A percentile compares a stretch with the other conserved stretches of the same genome.
Conservation (phyloP, 2,797 vertebrate genomes). For the Lates japonicus region DNA sequence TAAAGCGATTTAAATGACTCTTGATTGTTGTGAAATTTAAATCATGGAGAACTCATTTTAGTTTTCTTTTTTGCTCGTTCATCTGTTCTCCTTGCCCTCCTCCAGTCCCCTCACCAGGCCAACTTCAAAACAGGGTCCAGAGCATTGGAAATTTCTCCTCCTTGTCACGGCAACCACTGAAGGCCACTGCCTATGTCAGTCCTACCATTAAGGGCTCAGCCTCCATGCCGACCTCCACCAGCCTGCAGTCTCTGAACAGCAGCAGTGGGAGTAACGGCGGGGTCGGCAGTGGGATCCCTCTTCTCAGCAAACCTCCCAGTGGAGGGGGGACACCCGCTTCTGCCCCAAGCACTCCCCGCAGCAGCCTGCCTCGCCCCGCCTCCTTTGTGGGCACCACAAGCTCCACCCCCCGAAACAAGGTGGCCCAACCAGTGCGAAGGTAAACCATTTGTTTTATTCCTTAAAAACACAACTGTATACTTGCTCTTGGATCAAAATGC, state of each 20-base stretch:
- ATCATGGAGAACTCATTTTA: not conserved
- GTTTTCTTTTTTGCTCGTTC: not conserved
- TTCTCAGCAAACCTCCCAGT: conserved; percentile 85
- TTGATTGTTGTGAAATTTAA: too few species aligned
- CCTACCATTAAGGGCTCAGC: conserved; percentile 90
- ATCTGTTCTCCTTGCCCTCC: not conserved
- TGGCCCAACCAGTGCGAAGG: conserved; percentile 91
- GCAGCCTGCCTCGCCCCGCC: conserved; percentile 90
- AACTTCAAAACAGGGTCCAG: conserved; percentile 91
- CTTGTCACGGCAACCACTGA: conserved; percentile 88
- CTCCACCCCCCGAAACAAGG: conserved; percentile 90
- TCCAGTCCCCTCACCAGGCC: conserved; percentile 90
- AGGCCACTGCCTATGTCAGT: conserved; percentile 95
- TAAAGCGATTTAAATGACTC: not conserved
- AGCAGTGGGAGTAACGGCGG: conserved; percentile 63
- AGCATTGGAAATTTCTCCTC: conserved; percentile 91
- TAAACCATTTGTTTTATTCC: conserved; percentile 49
- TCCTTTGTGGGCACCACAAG: conserved; percentile 84
- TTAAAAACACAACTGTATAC: not conserved
- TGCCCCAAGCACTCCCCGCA: conserved; percentile 82
- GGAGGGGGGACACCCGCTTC: not conserved
- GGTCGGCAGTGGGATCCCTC: conserved; percentile 88
- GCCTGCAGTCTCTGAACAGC: conserved; percentile 83
- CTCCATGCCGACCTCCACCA: conserved; percentile 79
- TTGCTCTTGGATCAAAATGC: not conserved